Evolutionary conservation across 2,113 vertebrate genomes (phyloP).

Genomic region (Rhipidura dahli): DNA sequence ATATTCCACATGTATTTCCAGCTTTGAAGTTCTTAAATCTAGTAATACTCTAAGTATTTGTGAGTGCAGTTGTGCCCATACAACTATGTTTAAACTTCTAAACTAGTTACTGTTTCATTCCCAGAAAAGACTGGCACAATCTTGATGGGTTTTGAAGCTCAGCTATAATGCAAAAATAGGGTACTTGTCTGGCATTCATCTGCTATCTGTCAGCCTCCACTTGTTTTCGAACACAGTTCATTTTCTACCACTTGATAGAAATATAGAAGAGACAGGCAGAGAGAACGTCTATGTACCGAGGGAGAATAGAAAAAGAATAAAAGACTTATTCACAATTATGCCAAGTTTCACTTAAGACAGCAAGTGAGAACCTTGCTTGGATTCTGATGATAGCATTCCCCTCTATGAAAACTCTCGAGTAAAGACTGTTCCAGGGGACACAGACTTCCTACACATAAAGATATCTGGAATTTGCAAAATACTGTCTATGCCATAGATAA

Average conservation of each 20-base stretch:
- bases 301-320: background rate
- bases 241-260: conserved; percentile 40
- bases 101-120: background rate
- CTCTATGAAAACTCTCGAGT: background rate
- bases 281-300: background rate
- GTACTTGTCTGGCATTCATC: conserved; percentile 13
- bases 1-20: background rate
- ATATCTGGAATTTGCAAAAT: background rate
- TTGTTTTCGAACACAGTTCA: conserved; percentile 24
- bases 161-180: background rate
- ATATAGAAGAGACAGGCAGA: conserved; percentile 4
- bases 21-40: background rate
- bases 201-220: conserved; percentile 5
- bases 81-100: background rate
- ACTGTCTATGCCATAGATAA: no score
- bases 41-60: background rate
- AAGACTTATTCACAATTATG: conserved; percentile 13
- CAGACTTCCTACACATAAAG: background rate
- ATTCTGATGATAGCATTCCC: background rate
- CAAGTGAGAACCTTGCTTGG: background rate
- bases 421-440: background rate
- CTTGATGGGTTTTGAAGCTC: conserved; percentile 12
- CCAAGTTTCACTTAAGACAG: background rate
- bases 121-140: background rate
- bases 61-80: background rate